Evolutionary conservation across 2,113 vertebrate species (phyloP).

Genomic region (Heterotis niloticus): DNA sequence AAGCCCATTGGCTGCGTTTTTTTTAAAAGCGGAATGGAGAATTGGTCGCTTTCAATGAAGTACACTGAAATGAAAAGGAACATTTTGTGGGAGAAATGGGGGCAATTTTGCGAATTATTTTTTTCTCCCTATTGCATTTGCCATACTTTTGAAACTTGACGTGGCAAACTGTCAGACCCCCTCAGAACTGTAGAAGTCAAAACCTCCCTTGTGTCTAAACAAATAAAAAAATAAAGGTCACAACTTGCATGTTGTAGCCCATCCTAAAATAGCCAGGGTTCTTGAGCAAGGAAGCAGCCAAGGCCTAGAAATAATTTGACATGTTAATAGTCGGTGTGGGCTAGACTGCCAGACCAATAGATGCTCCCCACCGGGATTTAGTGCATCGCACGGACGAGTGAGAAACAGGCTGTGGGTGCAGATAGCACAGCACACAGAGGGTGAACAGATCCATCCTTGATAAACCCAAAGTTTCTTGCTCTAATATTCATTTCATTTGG

Average conservation of each 20-base stretch:
- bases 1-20: slow-evolving; percentile 38
- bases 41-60: neutral
- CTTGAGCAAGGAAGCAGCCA: too few species aligned
- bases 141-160: neutral
- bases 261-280: too few species aligned
- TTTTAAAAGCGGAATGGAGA: slow-evolving; percentile 14
- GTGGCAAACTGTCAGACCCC: slow-evolving; percentile 1
- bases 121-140: neutral
- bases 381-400: too few species aligned
- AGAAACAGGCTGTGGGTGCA: too few species aligned
- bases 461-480: too few species aligned
- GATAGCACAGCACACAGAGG: too few species aligned
- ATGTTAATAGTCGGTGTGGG: too few species aligned
- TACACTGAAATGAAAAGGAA: slow-evolving; percentile 13
- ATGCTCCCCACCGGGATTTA: too few species aligned
- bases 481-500: too few species aligned
- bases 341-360: too few species aligned
- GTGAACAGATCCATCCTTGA: too few species aligned
- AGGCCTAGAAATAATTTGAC: too few species aligned
- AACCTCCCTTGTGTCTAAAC: neutral
- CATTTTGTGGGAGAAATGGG: neutral
- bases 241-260: neutral
- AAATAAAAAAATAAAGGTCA: neutral
- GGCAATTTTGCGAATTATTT: neutral
- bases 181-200: slow-evolving; percentile 4